phyloP scores from a whole-genome alignment of 2,113 vertebrate genomes.

The Callithrix jacchus region DNA sequence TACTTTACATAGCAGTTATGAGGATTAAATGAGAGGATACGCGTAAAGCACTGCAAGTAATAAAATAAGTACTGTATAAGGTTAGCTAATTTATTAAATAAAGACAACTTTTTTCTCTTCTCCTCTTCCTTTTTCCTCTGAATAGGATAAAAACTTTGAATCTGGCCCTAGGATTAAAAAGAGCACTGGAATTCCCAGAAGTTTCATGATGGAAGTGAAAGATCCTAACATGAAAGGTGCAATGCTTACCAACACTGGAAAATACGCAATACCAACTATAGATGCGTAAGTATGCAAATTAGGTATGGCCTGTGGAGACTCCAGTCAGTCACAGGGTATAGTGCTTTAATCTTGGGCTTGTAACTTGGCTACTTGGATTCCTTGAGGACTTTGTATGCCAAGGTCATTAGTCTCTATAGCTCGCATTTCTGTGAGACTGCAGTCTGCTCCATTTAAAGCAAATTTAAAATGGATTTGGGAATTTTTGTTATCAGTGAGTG shows the following conservation, averaged over 20 bases:
- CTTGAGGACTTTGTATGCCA: background rate
- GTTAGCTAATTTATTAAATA: background rate
- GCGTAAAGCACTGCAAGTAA: background rate
- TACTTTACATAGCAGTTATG: background rate
- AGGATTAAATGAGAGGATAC: background rate
- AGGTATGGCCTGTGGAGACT: background rate
- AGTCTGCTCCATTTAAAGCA: constrained; percentile 71
- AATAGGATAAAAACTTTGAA: constrained; percentile 95
- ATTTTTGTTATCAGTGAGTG: constrained; percentile 52
- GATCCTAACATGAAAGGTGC: constrained; percentile 96
- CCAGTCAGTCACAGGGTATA: rapidly evolving
- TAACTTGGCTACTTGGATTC: background rate
- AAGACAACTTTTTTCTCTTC: background rate
- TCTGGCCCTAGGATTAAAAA: constrained; percentile 93
- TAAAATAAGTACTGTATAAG: background rate
- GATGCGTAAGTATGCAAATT: constrained; percentile 91
- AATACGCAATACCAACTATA: constrained; percentile 95
- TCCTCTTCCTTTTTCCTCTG: background rate
- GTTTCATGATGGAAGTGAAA: constrained; percentile 98
- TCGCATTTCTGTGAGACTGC: constrained; percentile 62
- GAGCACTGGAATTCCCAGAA: constrained; percentile 97
- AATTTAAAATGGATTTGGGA: constrained; percentile 60
- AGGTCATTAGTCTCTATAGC: background rate
- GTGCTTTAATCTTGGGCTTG: constrained; percentile 38
- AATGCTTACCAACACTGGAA: constrained; percentile 97